Evolutionary conservation across 2,888 invertebrate species (phyloP), one percentile per base, ranked within the genome.

Genomic region (Pandemis corylana): DNA sequence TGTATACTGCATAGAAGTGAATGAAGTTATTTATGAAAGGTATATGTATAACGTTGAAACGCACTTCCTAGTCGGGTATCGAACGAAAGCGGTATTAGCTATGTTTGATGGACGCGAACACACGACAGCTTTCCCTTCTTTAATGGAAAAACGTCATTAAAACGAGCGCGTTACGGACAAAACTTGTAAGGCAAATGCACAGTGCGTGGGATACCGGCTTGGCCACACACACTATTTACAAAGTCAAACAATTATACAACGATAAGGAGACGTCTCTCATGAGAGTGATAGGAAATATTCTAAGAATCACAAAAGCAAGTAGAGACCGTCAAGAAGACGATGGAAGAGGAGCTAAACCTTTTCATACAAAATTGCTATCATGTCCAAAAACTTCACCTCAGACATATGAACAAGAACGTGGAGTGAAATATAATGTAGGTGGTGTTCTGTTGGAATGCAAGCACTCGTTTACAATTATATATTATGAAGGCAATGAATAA

Each of bases 41-140:
- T 74, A 53, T n/a, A 73, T 20, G 20, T 80, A 36, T 78, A 80
- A 80, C 83, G 85, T 84, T 82, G 79, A 82, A 80, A 80, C 84
- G 83, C 81, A 87, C 85, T 92, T 92, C 93, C 92, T 91, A 84
- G 85, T 90, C 87, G 85, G 86, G 82, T 85, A 92, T 89, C 87
- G 91, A 91, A 92, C 88, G 92, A 91, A 93, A 92, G 91, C 91
- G 86, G 91, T 89, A 89, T 90, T 88, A 90, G 88, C 88, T 87
- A 88, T 86, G 89, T 89, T 88, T 88, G 91, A 90, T 89, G 88
- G 88, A 89, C 90, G 89, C 85, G 87, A 79, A 84, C 83, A 89
- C 88, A 88, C 89, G 88, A 87, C 88, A 89, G 92, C 93, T 93
- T 93, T 93, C 93, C 89, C 90, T 90, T 87, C 88, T 88, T 87